These are phyloP conservation scores for Cataglyphis livida DNA, from an alignment of 2,888 invertebrate species.

Conservation along the genomic window DNA sequence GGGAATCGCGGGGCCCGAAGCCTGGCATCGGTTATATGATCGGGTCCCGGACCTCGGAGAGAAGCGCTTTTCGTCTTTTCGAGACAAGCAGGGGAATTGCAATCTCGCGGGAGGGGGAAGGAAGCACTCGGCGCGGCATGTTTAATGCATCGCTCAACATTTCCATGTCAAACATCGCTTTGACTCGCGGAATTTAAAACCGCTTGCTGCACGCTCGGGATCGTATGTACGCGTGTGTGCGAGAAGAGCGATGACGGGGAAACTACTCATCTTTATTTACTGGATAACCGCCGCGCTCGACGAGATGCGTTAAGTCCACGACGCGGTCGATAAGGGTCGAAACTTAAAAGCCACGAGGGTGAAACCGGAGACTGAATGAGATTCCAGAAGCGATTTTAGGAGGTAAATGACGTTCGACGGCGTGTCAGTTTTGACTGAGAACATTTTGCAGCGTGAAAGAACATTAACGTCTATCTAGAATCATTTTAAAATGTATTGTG, in stretches of 20 bases:
- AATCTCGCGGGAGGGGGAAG: conserved; percentile 65
- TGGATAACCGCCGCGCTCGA: conserved; percentile 61
- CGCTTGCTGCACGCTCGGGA: conserved; percentile 59
- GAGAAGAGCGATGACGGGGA: conserved; percentile 66
- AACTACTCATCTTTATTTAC: conserved; percentile 80
- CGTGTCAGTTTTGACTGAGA: not conserved
- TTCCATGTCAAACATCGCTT: conserved; percentile 86
- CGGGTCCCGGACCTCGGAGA: conserved; percentile 32
- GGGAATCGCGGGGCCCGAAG: conserved; percentile 52
- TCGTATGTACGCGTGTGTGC: conserved; percentile 12
- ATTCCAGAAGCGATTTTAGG: conserved; percentile 48
- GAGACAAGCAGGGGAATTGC: conserved; percentile 67
- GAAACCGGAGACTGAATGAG: conserved; percentile 62
- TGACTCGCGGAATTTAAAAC: conserved; percentile 85
- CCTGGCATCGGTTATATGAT: conserved; percentile 46
- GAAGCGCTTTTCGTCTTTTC: conserved; percentile 47
- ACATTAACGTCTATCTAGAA: not conserved
- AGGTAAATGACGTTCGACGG: conserved; percentile 36
- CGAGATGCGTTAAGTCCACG: conserved; percentile 63
- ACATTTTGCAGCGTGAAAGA: conserved; percentile 14
- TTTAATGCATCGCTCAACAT: conserved; percentile 85
- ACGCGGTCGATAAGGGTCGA: conserved; percentile 70
- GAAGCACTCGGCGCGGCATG: conserved; percentile 81
- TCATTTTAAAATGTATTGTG: not conserved
- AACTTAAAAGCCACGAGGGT: conserved; percentile 63